Evolutionary conservation across 2,797 vertebrate genomes (phyloP), one percentile per base, ranked within the genome.

Genomic region (Acropternis orthonyx): DNA sequence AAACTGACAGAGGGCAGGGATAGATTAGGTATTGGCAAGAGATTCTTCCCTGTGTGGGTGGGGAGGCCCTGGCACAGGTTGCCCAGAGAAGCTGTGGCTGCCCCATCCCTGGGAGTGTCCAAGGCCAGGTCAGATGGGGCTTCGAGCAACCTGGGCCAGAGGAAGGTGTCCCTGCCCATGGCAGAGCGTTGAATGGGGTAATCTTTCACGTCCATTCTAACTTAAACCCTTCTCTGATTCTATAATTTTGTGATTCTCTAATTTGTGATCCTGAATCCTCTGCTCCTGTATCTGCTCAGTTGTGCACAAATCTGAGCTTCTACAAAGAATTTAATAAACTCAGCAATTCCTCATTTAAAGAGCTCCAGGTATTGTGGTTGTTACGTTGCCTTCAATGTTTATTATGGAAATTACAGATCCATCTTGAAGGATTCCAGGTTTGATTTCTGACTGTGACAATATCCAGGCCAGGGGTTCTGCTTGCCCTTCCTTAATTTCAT

Each of bases 81-180:
- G 0, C 0, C 12, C 41, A 75, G 32, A 63, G 49, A 18, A 75
- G 15, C 17, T 51, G 23, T 37, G 32, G 15, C 5, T 49, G 12
- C 4, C 0, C 19, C 63, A 76, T 49, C 16, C 13, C 13, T 69
- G 56, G 19, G 15, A 69, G 2, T 22, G 56, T 18, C 3, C 32
- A 9, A 49, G 16, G 2, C 16, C 27, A 30, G 23, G 20, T 0
- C 63, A 36, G 16, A n/a, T 0, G 0, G 2, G 3, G 39, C 2
- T 62, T 27, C 22, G 63, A 62, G 13, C 20, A 71, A 0, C 7
- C 43, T 76, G 56, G 43, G 11, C 1, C 0, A 22, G 43, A 51
- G 56, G 26, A 0, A 82, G 7, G 1, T 19, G 30, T 36, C 68
- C 46, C 5, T 67, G 46, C 1, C 10, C 20, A 18, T 18, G 24